Evolutionary conservation across 2,113 vertebrate genomes (phyloP), one percentile per base, ranked within the genome.

Genomic region (Sceloporus undulatus): DNA sequence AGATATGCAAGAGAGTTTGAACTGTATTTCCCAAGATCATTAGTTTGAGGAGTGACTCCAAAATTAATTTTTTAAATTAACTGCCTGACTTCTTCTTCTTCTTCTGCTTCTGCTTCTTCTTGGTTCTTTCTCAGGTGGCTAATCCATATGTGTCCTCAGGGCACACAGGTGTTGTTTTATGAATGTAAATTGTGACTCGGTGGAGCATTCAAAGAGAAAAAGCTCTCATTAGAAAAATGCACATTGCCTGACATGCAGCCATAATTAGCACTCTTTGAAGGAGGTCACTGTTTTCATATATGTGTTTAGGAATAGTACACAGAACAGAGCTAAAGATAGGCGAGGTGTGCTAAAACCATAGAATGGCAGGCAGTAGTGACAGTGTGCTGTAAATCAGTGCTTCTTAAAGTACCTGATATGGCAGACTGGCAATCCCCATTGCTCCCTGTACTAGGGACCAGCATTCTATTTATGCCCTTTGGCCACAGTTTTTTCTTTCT

Each of bases 41-140:
- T 79, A 86, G n/a, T 71, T 38, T 79, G 65, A 79, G 65, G 77
- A 86, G 76, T 79, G 66, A 79, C 29, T 79, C 76, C 48, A 38
- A 56, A 70, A 70, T 78, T 86, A 70, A 68, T 86, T 34, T 78
- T 85, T 78, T 78, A 52, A 85, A 85, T 78, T 85, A 85, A 52
- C 23, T 78, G 84, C 40, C 73, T 85, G 29, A 29, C 23, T 76
- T 25, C 4, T 27, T 34, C 14, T 74, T 25, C 38, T n/a, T 1
- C 59, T 10, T 19, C 34, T 34, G 34, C 34, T 34, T 7, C 48
- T 48, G 5, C 7, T 48, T 84, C 6, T 40, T 73, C 56, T 71
- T 16, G 1, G 27, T 29, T 78, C 29, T 65, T 18, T 79, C 14
- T 86, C 76, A 86, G 85, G 71, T 27, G 13, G 77, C 23, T 79